Base-by-base conservation (phyloP, 2,797 vertebrate species). In the Falco berigora region DNA sequence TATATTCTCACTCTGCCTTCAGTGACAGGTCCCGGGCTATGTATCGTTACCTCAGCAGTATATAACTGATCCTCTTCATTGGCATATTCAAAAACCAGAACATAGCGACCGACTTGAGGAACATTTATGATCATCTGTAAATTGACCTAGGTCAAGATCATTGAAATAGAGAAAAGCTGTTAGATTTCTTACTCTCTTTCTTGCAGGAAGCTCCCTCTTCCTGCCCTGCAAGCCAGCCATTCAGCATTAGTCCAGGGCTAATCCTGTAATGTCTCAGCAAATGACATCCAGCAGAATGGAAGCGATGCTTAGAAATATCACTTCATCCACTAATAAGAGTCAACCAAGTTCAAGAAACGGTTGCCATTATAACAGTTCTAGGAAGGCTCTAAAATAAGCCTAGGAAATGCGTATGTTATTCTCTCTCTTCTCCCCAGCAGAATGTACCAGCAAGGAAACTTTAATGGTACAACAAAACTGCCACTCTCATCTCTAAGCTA, bases 51-150 rank as follows among this genome's bases (percentile, higher is more conserved):
- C 56, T 98, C 98, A 2, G 98, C 98, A 71, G 98, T 98, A 80
- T 98, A 98, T 14, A 98, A 92, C 34, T n/a, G 86, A 83, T 98
- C 97, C 10, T 97, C 97, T 95, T 98, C 98, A 0, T 97, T 99
- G 90, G 98, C 97, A 16, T 99, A 99, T 93, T 99, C 99, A 74
- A 99, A 97, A 90, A 99, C 64, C 49, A 99, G 95, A 40, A 97
- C 94, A 5, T 99, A 99, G 8, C 88, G 98, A 58, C 98, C 98
- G 0, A 98, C 97, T 40, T 96, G 97, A 17, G 99, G 98, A 68
- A 99, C 97, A 5, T 88, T 98, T 72, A 99, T 88, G 72, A 69
- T 97, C 89, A 99, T 97, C 52, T 97, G 97, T 69, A 99, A 95
- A 90, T 98, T 98, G n/a, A 98, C 98, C 99, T 99, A 64, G n/a